Percentiles rank a stretch among this genome's conserved stretches.
Conservation (phyloP, 2,113 vertebrate genomes). For the Psophia crepitans region DNA sequence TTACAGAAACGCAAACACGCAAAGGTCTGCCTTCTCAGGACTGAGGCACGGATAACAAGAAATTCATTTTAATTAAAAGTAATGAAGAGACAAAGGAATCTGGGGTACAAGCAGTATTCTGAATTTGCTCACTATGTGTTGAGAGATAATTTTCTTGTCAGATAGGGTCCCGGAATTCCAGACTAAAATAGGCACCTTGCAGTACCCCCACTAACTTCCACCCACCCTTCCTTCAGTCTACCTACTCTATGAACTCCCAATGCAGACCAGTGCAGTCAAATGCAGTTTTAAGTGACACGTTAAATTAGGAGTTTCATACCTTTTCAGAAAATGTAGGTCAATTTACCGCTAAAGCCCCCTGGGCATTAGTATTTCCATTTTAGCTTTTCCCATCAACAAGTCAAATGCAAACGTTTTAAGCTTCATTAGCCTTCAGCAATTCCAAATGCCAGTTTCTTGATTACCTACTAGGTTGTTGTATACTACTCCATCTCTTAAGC, state of each 20-base stretch:
- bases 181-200: not conserved
- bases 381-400: not conserved
- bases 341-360: not conserved
- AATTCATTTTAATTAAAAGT: not conserved
- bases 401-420: not conserved
- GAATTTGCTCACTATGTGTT: not conserved
- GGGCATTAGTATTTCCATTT: not conserved
- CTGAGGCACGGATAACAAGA: not conserved
- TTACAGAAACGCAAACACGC: not conserved
- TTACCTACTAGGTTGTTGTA: not conserved
- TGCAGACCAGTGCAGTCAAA: not conserved
- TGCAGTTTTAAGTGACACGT: not conserved
- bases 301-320: not conserved
- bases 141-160: not conserved
- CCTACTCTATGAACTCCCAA: not conserved
- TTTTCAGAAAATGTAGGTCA: not conserved
- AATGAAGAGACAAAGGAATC: not conserved
- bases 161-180: not conserved
- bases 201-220: not conserved
- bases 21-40: not conserved
- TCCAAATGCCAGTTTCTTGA: not conserved
- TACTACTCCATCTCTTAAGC: not conserved
- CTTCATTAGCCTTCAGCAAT: slow-evolving; percentile 13
- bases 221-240: not conserved
- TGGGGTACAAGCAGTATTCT: not conserved